Percentiles rank a stretch among this genome's conserved stretches.
Evolutionary conservation across 2,888 invertebrate species (phyloP).

Genomic region (Himalopsyche kuldschensis): DNA sequence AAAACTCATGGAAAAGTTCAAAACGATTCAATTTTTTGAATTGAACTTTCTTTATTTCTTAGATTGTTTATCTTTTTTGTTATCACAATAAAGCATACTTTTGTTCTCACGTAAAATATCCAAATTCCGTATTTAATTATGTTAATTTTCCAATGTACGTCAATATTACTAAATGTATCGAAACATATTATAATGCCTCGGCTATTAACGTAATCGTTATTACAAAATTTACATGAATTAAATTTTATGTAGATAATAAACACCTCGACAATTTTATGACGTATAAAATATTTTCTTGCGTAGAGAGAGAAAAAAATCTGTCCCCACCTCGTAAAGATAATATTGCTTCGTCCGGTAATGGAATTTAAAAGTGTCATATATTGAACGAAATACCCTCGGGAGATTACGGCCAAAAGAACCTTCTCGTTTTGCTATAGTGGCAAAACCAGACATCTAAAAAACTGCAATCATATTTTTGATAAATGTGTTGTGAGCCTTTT

Average conservation of each 20-base stretch:
- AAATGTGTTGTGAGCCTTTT: constrained; percentile 24
- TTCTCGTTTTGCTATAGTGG: constrained; percentile 33
- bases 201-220: too few species aligned
- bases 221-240: too few species aligned
- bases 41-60: too few species aligned
- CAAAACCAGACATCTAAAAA: constrained; percentile 35
- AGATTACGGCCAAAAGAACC: constrained; percentile 13
- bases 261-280: not conserved
- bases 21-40: too few species aligned
- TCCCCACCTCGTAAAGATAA: constrained; percentile 28
- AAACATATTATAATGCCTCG: too few species aligned
- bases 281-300: not conserved
- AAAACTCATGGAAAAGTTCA: too few species aligned
- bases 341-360: constrained; percentile 32
- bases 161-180: too few species aligned
- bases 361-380: constrained; percentile 40
- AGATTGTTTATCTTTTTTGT: too few species aligned
- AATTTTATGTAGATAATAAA: not conserved
- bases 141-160: too few species aligned
- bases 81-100: too few species aligned
- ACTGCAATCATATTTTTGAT: constrained; percentile 38
- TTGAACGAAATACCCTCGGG: not conserved
- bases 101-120: too few species aligned
- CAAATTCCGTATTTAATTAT: too few species aligned
- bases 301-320: constrained; percentile 25